A percentile compares a stretch with the other conserved stretches of the same genome.
Evolutionary conservation across 1,140 invertebrate genomes (phyloP).

Genomic region (Pogonus chalceus): DNA sequence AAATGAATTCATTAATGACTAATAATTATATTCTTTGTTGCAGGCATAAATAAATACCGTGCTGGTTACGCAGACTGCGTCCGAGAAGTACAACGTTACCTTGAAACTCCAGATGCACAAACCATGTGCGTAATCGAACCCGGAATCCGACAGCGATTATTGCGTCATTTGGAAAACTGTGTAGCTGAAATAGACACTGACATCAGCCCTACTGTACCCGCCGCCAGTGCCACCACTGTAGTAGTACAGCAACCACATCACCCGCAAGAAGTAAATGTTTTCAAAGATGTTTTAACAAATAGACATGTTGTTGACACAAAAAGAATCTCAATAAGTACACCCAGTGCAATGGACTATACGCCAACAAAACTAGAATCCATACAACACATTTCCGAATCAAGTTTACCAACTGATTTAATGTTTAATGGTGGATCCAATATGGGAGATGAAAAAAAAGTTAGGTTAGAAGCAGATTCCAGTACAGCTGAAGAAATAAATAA

Average conservation of each 20-base stretch:
- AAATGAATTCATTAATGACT: too few relatives aligned
- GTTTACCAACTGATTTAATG: neutral
- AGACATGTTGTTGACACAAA: neutral
- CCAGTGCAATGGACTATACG: neutral
- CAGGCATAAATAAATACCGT: conserved; percentile 45
- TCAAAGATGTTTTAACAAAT: conserved; percentile 28
- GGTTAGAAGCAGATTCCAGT: conserved; percentile 9
- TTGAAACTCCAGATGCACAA: conserved; percentile 55
- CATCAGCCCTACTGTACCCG: conserved; percentile 37
- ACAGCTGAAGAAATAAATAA: conserved; percentile 17
- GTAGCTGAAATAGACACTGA: conserved; percentile 58
- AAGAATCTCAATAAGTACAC: neutral
- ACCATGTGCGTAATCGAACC: conserved; percentile 52
- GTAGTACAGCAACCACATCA: conserved; percentile 19
- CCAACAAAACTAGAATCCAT: neutral
- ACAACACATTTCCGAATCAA: neutral
- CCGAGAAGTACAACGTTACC: conserved; percentile 55
- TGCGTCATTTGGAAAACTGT: conserved; percentile 61
- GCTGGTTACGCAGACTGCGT: conserved; percentile 76
- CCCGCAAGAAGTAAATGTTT: conserved; percentile 15
- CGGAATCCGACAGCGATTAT: conserved; percentile 53
- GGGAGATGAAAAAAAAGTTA: neutral
- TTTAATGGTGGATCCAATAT: neutral
- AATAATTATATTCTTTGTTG: conserved; percentile 27
- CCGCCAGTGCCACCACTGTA: conserved; percentile 1